A percentile compares a stretch with the other conserved stretches of the same genome.
Evolutionary conservation across 2,888 invertebrate species (phyloP).

Genomic region (Carabus problematicus): DNA sequence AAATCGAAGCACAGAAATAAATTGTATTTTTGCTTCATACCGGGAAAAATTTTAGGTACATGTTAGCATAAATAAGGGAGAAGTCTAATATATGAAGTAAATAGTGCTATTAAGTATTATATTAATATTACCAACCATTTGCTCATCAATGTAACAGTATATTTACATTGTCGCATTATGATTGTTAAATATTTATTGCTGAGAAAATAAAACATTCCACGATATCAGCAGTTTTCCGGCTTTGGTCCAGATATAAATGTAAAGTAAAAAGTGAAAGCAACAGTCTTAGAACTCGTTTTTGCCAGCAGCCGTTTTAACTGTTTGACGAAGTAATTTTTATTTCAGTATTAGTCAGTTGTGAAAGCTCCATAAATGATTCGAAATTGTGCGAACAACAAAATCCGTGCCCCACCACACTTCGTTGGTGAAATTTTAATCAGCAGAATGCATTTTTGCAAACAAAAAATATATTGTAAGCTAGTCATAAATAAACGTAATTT

Average conservation of each 20-base stretch:
- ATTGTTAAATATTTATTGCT: not conserved
- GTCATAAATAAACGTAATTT: too few relatives aligned
- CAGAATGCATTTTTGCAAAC: too few relatives aligned
- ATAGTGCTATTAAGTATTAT: too few relatives aligned
- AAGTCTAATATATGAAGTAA: too few relatives aligned
- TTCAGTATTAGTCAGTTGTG: slow-evolving; percentile 25
- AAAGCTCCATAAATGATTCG: slow-evolving; percentile 33
- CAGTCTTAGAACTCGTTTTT: slow-evolving; percentile 31
- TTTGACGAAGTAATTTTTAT: slow-evolving; percentile 3
- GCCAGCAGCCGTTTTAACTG: slow-evolving; percentile 15
- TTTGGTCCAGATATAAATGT: not conserved
- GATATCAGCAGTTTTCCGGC: not conserved
- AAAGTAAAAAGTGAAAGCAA: slow-evolving; percentile 35
- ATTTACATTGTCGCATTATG: not conserved
- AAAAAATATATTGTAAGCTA: too few relatives aligned
- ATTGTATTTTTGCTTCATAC: too few relatives aligned
- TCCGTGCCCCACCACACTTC: not conserved
- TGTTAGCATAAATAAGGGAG: too few relatives aligned
- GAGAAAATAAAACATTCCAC: not conserved
- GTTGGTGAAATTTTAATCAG: too few relatives aligned
- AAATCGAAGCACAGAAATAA: too few relatives aligned
- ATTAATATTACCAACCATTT: not conserved
- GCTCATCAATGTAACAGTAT: too few relatives aligned
- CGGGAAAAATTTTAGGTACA: too few relatives aligned
- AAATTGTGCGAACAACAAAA: slow-evolving; percentile 27